phyloP scores from a whole-genome alignment of 2,888 invertebrate species.

The Ectemnius lituratus region DNA sequence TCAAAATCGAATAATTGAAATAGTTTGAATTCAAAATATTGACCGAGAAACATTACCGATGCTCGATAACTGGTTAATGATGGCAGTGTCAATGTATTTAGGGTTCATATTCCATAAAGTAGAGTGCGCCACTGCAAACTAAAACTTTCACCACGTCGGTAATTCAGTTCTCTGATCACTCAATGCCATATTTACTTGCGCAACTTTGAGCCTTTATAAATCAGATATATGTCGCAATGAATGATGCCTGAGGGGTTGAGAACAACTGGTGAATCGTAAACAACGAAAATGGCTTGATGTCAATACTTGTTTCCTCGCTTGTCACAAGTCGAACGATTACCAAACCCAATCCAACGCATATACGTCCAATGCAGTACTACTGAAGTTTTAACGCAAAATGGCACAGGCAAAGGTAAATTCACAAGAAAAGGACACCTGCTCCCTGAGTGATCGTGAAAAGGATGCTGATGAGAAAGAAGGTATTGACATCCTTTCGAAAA shows the following conservation, averaged over 20 bases:
- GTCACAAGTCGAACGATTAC: slow-evolving; percentile 31
- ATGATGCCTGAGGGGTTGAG: background rate
- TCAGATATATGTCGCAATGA: no score
- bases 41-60: no score
- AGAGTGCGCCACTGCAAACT: no score
- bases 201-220: no score
- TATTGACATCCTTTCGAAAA: slow-evolving; percentile 25
- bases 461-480: slow-evolving; percentile 67
- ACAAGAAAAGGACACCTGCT: slow-evolving; percentile 48
- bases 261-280: slow-evolving; percentile 29
- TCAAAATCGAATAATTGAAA: no score
- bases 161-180: no score
- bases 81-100: no score
- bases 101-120: no score
- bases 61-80: no score
- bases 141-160: no score
- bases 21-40: no score
- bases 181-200: no score
- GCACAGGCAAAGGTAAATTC: slow-evolving; percentile 63
- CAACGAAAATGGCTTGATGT: slow-evolving; percentile 47
- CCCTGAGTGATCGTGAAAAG: slow-evolving; percentile 62
- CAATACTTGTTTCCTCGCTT: slow-evolving; percentile 22
- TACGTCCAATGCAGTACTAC: slow-evolving; percentile 15
- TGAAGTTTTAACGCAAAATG: slow-evolving; percentile 46
- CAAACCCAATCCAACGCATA: slow-evolving; percentile 9